These are phyloP conservation scores for Montipora foliosa DNA, from an alignment of 64 coral and sea anemone species.

Conservation along the genomic window DNA sequence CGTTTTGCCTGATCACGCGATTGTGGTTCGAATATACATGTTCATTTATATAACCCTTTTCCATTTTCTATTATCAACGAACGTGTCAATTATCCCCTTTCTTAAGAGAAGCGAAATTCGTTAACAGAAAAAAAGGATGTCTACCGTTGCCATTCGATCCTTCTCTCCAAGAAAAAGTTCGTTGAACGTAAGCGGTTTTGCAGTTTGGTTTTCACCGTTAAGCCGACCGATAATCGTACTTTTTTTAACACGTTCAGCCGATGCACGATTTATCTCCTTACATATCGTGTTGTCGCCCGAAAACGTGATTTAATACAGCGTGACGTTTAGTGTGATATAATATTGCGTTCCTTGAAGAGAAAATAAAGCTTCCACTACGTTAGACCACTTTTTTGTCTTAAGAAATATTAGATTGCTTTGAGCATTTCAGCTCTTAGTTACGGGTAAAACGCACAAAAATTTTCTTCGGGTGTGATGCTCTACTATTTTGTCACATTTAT, in stretches of 20 bases:
- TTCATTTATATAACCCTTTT: neutral
- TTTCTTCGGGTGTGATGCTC: neutral
- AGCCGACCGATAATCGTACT: slow-evolving; percentile 3
- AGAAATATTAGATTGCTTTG: neutral
- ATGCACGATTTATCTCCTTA: slow-evolving; percentile 29
- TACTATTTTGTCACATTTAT: no score
- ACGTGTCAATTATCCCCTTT: slow-evolving; percentile 28
- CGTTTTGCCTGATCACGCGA: slow-evolving; percentile 8
- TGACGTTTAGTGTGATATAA: slow-evolving; percentile 2
- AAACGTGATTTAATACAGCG: neutral
- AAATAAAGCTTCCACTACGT: neutral
- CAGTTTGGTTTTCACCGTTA: neutral
- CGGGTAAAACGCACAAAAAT: neutral
- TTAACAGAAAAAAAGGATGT: no score
- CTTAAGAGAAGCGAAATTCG: neutral
- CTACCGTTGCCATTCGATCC: neutral
- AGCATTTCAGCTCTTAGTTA: neutral
- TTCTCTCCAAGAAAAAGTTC: neutral
- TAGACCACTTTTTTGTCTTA: neutral
- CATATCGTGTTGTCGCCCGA: neutral
- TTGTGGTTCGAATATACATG: neutral
- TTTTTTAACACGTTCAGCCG: slow-evolving; percentile 31
- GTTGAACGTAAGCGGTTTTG: neutral
- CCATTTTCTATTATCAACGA: neutral
- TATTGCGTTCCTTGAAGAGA: slow-evolving; percentile 3